Base-by-base conservation (phyloP, 2,797 vertebrate genomes). In the Botia kubotai region DNA sequence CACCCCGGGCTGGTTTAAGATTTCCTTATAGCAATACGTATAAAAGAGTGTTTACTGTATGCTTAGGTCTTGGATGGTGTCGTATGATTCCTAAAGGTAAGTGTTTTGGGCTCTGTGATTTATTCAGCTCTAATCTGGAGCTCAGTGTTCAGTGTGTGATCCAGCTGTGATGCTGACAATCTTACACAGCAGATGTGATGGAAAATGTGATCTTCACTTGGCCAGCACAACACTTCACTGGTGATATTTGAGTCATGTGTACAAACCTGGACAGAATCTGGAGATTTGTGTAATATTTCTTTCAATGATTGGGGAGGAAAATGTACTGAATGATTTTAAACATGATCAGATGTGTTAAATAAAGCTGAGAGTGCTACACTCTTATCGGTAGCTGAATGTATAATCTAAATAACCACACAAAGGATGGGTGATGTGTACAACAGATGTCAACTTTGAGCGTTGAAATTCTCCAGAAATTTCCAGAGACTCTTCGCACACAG, bases 1-100 rank as follows among this genome's bases (percentile, higher is more conserved):
- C 46, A 11, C 21, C 57, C 21, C 13, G 23, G 12, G 21, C 21
- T 26, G 21, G 21, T 26, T 60, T 13, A 60, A 60, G 19, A 23
- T 13, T 11, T 4, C 23, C 12, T 21, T 4, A 23, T 2, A 13
- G 19, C 10, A 26, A 36, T 62, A 17, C 50, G 26, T 36, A 17
- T 26, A 10, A 29, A 2, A 69, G 2, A 69, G 55, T 33, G 33
- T 33, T 33, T 33, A 33, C 33, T 26, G 23, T 70, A 36, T 52
- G 50, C 57, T 26, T 13, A 29, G 19, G 21, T 66, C 21, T 21
- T 62, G 58, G 1, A 5, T 21, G 55, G 3, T 57, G 19, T 60
- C 46, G 19, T 19, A 3, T 72, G 48, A 55, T 80, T 66, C 3
- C n/a, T 72, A 46, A 55, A 73, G 78, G 70, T 80, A 67, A 57